Evolutionary conservation across 1,140 invertebrate species (phyloP).

Genomic region (Aporrectodea caliginosa): DNA sequence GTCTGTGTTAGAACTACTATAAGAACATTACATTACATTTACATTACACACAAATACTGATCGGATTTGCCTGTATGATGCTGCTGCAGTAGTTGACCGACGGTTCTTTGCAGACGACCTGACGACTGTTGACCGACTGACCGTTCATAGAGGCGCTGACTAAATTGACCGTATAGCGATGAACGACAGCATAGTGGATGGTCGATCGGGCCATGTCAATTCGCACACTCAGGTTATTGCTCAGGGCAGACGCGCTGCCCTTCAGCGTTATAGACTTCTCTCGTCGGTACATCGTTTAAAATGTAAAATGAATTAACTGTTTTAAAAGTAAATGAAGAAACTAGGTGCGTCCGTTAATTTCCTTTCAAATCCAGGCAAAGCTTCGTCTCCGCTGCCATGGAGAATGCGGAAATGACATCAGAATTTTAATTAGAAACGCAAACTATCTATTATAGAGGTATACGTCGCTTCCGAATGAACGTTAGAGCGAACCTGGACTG

Average conservation of each 20-base stretch:
- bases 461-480: too few species aligned
- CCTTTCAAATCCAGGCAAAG: too few species aligned
- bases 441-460: too few species aligned
- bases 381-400: too few species aligned
- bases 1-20: conserved; percentile 9
- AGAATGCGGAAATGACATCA: too few species aligned
- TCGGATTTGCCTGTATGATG: conserved; percentile 43
- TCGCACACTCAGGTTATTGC: conserved; percentile 47
- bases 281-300: conserved; percentile 32
- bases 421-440: too few species aligned
- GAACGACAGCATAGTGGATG: conserved; percentile 47
- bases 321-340: too few species aligned
- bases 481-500: too few species aligned
- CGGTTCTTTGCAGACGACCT: conserved; percentile 52
- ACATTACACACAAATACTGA: neutral
- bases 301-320: too few species aligned
- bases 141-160: conserved; percentile 45
- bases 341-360: too few species aligned
- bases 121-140: conserved; percentile 43
- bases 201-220: conserved; percentile 41
- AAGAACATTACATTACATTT: neutral
- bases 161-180: conserved; percentile 50
- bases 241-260: conserved; percentile 45
- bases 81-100: conserved; percentile 42
- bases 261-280: conserved; percentile 47